These are phyloP conservation scores for Kradibia gibbosae DNA, from an alignment of 1,140 invertebrate species.

Conservation along the genomic window DNA sequence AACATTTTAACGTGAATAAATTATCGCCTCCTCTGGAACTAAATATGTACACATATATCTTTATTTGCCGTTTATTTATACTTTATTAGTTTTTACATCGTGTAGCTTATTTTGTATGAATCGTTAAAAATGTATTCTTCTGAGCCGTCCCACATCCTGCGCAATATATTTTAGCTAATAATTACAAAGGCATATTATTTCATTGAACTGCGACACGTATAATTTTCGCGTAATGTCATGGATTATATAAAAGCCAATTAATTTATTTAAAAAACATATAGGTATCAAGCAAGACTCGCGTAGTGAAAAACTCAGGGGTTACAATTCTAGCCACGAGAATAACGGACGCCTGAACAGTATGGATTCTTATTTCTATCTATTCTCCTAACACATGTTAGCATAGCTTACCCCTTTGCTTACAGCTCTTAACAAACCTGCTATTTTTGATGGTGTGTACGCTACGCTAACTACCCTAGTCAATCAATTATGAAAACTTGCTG, in stretches of 20 bases:
- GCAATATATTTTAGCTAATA: not conserved
- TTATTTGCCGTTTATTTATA: too few species aligned
- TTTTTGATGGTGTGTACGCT: not conserved
- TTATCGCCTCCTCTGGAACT: too few species aligned
- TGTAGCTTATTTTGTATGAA: too few species aligned
- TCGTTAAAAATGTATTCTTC: too few species aligned
- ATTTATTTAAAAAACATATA: not conserved
- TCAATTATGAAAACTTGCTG: not conserved
- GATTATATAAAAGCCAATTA: conserved; percentile 2
- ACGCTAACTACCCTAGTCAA: not conserved
- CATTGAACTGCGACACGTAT: not conserved
- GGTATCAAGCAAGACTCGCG: not conserved
- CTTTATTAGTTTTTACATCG: too few species aligned
- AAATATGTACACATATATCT: too few species aligned
- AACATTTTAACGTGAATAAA: too few species aligned
- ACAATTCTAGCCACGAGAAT: not conserved
- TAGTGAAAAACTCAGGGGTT: not conserved
- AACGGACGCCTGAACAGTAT: not conserved
- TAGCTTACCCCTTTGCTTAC: conserved; percentile 3
- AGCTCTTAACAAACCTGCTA: not conserved
- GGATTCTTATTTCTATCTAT: not conserved
- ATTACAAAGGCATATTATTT: not conserved
- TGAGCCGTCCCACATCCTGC: not conserved
- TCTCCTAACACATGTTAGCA: not conserved
- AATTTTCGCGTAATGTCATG: not conserved